These are phyloP conservation scores for Gavialis gangeticus DNA, from an alignment of 2,113 vertebrate species.

Conservation along the genomic window DNA sequence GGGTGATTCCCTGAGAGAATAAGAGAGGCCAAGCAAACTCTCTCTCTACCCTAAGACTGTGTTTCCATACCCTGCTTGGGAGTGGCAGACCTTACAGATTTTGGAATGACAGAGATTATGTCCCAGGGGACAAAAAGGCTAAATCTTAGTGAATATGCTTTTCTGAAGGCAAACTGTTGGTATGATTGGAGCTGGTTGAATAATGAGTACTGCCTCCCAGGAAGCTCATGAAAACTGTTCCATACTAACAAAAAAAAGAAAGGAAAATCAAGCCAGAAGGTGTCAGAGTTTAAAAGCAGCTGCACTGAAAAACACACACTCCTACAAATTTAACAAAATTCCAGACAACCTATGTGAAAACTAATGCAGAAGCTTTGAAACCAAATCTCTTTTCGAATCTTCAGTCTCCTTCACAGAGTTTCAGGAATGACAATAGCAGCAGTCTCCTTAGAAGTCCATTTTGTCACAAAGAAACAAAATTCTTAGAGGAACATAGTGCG, in stretches of 20 bases:
- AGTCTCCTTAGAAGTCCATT: background rate
- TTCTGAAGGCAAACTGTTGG: background rate
- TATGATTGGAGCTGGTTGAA: background rate
- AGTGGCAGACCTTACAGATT: background rate
- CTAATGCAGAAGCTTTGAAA: background rate
- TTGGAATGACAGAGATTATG: background rate
- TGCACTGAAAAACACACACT: background rate
- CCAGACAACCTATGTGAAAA: background rate
- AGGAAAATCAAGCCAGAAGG: background rate
- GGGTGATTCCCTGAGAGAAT: background rate
- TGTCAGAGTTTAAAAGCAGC: background rate
- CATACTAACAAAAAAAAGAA: background rate
- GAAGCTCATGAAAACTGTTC: background rate
- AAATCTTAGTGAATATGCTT: background rate
- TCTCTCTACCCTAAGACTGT: background rate
- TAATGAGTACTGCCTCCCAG: background rate
- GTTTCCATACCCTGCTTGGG: background rate
- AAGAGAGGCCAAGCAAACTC: background rate
- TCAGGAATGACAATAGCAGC: fast-evolving
- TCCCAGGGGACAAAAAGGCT: background rate
- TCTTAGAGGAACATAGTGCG: background rate
- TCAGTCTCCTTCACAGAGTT: background rate
- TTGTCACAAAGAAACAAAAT: background rate
- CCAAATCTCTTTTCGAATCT: background rate
- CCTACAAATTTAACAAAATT: background rate